Evolutionary conservation across 2,113 vertebrate species (phyloP).

Genomic region (Rhodinocichla rosea): DNA sequence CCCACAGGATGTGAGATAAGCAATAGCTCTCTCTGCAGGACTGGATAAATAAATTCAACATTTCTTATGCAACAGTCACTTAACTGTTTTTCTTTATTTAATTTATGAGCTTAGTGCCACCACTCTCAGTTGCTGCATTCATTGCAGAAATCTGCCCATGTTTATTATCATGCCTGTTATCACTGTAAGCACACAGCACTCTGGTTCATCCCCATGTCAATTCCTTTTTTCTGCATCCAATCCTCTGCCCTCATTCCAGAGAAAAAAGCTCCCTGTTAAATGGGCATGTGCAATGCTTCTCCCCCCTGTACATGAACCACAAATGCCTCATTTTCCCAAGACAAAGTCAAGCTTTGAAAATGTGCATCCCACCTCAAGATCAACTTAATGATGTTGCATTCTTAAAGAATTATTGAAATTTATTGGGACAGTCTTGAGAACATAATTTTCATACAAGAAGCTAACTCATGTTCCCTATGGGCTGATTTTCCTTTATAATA

Average conservation of each 20-base stretch:
- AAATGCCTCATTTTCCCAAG: background rate
- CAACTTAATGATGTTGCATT: background rate
- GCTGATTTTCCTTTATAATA: background rate
- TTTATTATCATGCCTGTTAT: background rate
- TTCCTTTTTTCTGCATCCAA: background rate
- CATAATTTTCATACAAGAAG: background rate
- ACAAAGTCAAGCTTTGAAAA: background rate
- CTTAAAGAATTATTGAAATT: background rate
- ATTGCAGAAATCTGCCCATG: background rate
- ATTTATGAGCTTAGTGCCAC: background rate
- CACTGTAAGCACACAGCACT: background rate
- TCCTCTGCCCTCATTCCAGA: background rate
- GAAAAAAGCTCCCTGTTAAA: background rate
- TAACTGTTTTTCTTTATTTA: background rate
- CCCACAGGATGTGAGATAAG: background rate
- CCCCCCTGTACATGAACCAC: background rate
- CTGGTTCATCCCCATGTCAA: background rate
- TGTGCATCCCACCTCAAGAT: background rate
- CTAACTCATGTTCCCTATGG: background rate
- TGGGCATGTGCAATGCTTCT: background rate
- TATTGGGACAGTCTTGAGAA: background rate
- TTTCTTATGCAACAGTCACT: background rate
- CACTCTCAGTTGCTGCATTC: background rate
- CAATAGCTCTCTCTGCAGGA: background rate
- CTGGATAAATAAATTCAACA: background rate